A percentile compares a stretch with the other conserved stretches of the same genome.
These are phyloP conservation scores for Myodes glareolus DNA, from an alignment of 2,113 vertebrate genomes.

Conservation along the genomic window DNA sequence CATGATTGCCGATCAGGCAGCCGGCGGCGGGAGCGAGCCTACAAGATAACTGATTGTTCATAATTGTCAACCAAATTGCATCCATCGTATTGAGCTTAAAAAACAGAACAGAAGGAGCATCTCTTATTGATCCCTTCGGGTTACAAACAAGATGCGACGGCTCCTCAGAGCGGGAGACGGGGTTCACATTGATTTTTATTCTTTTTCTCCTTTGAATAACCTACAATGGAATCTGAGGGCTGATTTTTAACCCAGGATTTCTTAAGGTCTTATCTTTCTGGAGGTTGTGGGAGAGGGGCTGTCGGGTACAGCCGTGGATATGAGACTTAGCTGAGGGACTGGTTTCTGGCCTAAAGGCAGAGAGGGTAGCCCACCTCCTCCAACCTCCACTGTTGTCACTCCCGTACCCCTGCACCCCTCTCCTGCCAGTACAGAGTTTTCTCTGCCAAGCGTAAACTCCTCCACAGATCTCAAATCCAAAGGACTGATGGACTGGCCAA, in stretches of 20 bases:
- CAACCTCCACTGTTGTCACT: background rate
- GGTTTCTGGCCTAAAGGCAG: background rate
- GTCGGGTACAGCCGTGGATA: background rate
- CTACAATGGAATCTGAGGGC: conserved; percentile 78
- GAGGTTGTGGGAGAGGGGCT: background rate
- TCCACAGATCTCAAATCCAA: background rate
- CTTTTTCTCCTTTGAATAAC: conserved; percentile 84
- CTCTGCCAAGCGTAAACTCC: background rate
- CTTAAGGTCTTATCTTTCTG: conserved; percentile 67
- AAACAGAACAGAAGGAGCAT: conserved; percentile 90
- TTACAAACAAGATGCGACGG: conserved; percentile 88
- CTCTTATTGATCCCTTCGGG: conserved; percentile 91
- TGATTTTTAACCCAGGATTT: conserved; percentile 80
- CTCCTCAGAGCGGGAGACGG: conserved; percentile 87
- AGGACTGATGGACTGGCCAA: background rate
- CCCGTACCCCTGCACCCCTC: fast-evolving
- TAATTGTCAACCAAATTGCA: conserved; percentile 95
- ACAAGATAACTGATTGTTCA: conserved; percentile 89
- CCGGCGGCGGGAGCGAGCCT: conserved; percentile 78
- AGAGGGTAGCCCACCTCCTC: background rate
- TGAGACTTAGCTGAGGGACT: background rate
- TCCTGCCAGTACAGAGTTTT: background rate
- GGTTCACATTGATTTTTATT: conserved; percentile 89
- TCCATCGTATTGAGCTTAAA: conserved; percentile 89
- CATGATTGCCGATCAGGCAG: conserved; percentile 84